Evolutionary conservation across 1,140 invertebrate genomes (phyloP).

Genomic region (Orius insidiosus): DNA sequence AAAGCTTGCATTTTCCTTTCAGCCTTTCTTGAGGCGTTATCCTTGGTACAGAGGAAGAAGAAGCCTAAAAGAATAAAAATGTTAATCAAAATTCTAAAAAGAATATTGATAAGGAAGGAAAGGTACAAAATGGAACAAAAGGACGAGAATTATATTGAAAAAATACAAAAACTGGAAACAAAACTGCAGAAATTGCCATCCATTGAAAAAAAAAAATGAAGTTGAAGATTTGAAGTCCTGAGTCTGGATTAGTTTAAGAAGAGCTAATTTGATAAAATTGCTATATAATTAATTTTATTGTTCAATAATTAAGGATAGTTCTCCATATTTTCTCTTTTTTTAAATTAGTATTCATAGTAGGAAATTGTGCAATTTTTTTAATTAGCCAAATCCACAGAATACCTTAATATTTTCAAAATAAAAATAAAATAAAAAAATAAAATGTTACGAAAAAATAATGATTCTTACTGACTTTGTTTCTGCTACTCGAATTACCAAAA

Average conservation of each 20-base stretch:
- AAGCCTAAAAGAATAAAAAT: constrained; percentile 11
- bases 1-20: constrained; percentile 76
- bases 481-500: constrained; percentile 21
- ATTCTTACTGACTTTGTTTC: constrained; percentile 23
- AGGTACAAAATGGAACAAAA: too few relatives aligned
- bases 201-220: too few relatives aligned
- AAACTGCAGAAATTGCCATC: too few relatives aligned
- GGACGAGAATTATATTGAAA: too few relatives aligned
- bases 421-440: constrained; percentile 10
- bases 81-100: too few relatives aligned
- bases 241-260: too few relatives aligned
- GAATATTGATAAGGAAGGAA: too few relatives aligned
- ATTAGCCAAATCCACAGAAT: neutral
- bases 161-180: too few relatives aligned
- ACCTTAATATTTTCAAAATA: neutral
- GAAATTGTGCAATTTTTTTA: constrained; percentile 1
- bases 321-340: neutral
- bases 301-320: neutral
- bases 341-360: neutral
- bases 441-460: constrained; percentile 13
- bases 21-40: constrained; percentile 66
- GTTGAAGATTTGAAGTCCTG: too few relatives aligned
- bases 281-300: too few relatives aligned
- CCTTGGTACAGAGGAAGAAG: constrained; percentile 24
- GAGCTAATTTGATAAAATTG: too few relatives aligned